Base-by-base conservation (phyloP, 1,140 invertebrate genomes). In the Pseudobourletiella spinata region DNA sequence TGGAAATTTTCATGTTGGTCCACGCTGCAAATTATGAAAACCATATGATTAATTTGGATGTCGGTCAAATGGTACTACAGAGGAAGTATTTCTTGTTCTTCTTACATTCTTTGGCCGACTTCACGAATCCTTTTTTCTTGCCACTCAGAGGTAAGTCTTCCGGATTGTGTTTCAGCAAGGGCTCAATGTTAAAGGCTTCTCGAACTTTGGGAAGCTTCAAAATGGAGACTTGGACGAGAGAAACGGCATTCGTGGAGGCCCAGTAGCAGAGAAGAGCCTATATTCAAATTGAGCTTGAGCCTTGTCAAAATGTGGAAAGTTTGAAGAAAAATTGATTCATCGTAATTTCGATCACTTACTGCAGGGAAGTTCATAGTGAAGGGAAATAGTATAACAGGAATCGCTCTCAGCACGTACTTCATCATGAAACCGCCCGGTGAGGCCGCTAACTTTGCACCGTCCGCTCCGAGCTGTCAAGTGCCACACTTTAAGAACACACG, bases 231-330 rank as follows among this genome's bases (percentile, higher is more conserved):
- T 96, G 92, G 0, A 79, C 48, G 4, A 98, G 71, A 0, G 94
- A 95, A 60, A 95, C 83, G n/a, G 87, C 78, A 74, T 98, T 98
- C 57, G 84, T 88, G 26, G 86, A 84, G 29, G 82, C 78, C 95
- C 95, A 98, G 73, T 98, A 98, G 39, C 86, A 84, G 24, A 93
- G 77, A 71, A 98, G 84, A 16, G 87, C 91, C 84, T 85, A 68
- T n/a, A 75, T 74, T 15, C 6, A 52, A 54, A 35, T 46, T 46
- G n/a, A n/a, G 28, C 61, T 39, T 55, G 39, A 55, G 46, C 18
- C 61, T 51, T 15, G 1, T n/a, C n/a, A 39, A 8, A 61, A 24
- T 51, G 64, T 62, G 15, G 50, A 59, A 46, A 29, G 18, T 54
- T 11, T 22, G 11, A 26, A 29, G 14, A 24, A 54, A 20, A 11